Evolutionary conservation across 2,797 vertebrate genomes (phyloP).

Genomic region (Odontamblyopus rebecca): DNA sequence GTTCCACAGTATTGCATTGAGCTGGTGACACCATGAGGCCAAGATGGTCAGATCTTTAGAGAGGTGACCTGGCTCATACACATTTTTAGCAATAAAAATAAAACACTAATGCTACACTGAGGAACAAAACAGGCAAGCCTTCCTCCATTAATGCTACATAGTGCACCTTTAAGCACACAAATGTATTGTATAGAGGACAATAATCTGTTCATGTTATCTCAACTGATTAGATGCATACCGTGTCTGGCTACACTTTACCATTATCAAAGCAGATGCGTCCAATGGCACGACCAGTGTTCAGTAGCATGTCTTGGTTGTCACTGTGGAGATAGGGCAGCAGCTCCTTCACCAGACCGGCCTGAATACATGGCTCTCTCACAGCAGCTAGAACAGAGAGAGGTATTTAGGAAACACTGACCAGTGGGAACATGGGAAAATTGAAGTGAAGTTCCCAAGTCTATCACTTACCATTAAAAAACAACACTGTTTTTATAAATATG

Average conservation of each 20-base stretch:
- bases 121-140: too few relatives aligned
- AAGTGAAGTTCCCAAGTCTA: neutral
- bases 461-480: neutral
- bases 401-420: neutral
- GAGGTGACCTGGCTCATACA: too few relatives aligned
- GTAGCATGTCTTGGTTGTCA: slow-evolving; percentile 81
- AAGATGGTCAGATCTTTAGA: too few relatives aligned
- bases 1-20: too few relatives aligned
- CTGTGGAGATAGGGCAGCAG: slow-evolving; percentile 84
- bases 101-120: too few relatives aligned
- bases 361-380: slow-evolving; percentile 82
- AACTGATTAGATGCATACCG: too few relatives aligned
- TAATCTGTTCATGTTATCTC: too few relatives aligned
- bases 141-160: too few relatives aligned
- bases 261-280: slow-evolving; percentile 90
- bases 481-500: neutral
- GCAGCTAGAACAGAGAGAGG: slow-evolving; percentile 67
- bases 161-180: too few relatives aligned
- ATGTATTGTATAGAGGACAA: too few relatives aligned
- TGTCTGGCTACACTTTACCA: slow-evolving; percentile 69
- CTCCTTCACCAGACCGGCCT: slow-evolving; percentile 81
- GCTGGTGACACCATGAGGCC: too few relatives aligned
- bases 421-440: neutral
- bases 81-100: too few relatives aligned
- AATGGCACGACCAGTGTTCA: slow-evolving; percentile 86